Evolutionary conservation across 2,113 vertebrate species (phyloP).

Genomic region (Vicugna pacos): DNA sequence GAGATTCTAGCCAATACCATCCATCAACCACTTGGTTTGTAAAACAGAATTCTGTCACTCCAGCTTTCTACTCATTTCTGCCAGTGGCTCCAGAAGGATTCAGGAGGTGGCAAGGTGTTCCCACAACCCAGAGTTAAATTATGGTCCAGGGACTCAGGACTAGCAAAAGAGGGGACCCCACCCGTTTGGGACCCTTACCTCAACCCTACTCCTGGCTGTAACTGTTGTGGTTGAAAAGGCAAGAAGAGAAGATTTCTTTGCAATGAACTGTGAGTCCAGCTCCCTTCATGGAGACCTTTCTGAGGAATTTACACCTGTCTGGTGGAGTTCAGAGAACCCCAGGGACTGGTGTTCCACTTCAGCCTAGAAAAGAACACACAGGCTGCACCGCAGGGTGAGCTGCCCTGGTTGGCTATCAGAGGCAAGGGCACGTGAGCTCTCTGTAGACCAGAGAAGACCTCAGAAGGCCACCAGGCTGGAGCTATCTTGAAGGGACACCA

Average conservation of each 20-base stretch:
- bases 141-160: not conserved
- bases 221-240: not conserved
- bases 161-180: not conserved
- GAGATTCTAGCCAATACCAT: not conserved
- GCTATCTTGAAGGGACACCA: not conserved
- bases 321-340: not conserved
- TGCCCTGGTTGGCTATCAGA: not conserved
- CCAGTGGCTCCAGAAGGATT: not conserved
- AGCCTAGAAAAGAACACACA: not conserved
- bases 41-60: slow-evolving; percentile 1
- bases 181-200: not conserved
- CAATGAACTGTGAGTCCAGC: not conserved
- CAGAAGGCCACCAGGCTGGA: not conserved
- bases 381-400: not conserved
- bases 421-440: not conserved
- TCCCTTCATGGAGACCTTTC: not conserved
- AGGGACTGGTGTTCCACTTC: too few species aligned
- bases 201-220: not conserved
- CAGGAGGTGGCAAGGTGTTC: not conserved
- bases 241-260: not conserved
- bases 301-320: not conserved
- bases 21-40: not conserved
- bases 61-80: not conserved
- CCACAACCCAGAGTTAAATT: not conserved
- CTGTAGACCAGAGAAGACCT: not conserved